A percentile compares a stretch with the other conserved stretches of the same genome.
Evolutionary conservation across 2,888 invertebrate species (phyloP).

Genomic region (Marronus borbonicus): DNA sequence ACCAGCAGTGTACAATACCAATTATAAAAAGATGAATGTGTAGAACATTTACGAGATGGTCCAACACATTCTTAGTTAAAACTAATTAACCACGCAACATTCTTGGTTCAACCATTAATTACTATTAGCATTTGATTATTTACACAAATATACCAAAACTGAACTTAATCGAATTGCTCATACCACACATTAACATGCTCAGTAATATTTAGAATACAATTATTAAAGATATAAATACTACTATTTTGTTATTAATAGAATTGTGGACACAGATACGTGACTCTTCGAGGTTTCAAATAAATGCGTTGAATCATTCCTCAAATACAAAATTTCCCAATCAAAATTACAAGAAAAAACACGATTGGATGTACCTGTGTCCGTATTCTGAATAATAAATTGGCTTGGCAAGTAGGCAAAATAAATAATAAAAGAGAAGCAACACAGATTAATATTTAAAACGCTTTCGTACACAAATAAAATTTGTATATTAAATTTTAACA

Average conservation of each 20-base stretch:
- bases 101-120: too few species aligned
- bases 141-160: too few species aligned
- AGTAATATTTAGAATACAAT: too few species aligned
- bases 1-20: too few species aligned
- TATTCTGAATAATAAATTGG: constrained; percentile 13
- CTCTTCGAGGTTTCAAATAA: not conserved
- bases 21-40: too few species aligned
- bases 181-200: too few species aligned
- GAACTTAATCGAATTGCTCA: too few species aligned
- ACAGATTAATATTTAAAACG: not conserved
- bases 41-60: too few species aligned
- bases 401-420: constrained; percentile 23
- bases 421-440: constrained; percentile 11
- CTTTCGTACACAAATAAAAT: constrained; percentile 1
- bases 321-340: constrained; percentile 4
- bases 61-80: too few species aligned
- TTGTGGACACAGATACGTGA: constrained; percentile 7
- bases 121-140: too few species aligned
- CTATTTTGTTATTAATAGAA: not conserved
- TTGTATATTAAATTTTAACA: not conserved
- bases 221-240: too few species aligned
- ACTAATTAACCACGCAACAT: too few species aligned
- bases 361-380: not conserved
- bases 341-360: constrained; percentile 6
- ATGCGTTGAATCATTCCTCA: not conserved